Conservation (phyloP, 2,797 vertebrate genomes). For the Adrianichthys oophorus region DNA sequence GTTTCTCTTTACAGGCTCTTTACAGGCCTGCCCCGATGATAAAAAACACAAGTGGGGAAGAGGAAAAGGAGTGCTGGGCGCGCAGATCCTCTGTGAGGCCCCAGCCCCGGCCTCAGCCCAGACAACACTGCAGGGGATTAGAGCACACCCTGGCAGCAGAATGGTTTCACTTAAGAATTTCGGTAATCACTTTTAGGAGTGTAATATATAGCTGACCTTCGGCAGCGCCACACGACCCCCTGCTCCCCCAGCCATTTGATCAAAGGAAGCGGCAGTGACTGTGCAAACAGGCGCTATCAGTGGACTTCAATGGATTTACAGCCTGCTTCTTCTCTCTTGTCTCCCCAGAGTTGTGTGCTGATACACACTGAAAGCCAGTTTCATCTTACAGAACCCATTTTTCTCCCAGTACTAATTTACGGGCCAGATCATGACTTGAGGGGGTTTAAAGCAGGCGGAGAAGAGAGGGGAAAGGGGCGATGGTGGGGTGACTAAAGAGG, state of each 20-base stretch:
- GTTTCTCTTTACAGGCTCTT: conserved; percentile 80
- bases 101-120: conserved; percentile 66
- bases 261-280: conserved; percentile 84
- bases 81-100: conserved; percentile 78
- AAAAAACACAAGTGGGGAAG: conserved; percentile 81
- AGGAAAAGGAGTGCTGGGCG: conserved; percentile 59
- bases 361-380: conserved; percentile 77
- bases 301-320: conserved; percentile 84
- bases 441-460: conserved; percentile 54
- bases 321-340: conserved; percentile 85
- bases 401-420: conserved; percentile 76
- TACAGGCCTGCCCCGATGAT: conserved; percentile 74
- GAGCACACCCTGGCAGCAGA: conserved; percentile 85
- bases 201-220: conserved; percentile 89
- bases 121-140: conserved; percentile 83
- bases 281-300: conserved; percentile 85
- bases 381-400: conserved; percentile 79
- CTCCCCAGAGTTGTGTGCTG: conserved; percentile 78
- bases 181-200: conserved; percentile 89
- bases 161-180: conserved; percentile 89
- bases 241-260: conserved; percentile 81
- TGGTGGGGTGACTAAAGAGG: conserved; percentile 28
- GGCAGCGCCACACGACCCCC: conserved; percentile 84
- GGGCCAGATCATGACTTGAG: conserved; percentile 69
- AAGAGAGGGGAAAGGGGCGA: conserved; percentile 14